Conservation (phyloP, 2,797 vertebrate genomes). For the Florisuga fusca region DNA sequence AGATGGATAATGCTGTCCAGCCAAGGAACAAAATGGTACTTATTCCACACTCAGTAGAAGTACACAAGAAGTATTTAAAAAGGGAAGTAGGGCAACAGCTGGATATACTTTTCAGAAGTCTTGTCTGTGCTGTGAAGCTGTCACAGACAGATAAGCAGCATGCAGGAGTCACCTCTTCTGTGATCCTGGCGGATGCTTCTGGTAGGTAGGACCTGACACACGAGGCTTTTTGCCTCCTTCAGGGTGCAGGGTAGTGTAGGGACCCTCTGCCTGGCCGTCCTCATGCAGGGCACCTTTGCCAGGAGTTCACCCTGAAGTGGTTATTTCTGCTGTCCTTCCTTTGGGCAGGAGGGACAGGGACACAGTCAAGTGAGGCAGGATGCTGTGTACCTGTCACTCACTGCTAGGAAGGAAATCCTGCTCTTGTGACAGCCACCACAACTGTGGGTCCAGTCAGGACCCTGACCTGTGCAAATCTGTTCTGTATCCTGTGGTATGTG, state of each 20-base stretch:
- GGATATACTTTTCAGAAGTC: fast-evolving
- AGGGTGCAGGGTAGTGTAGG: neutral
- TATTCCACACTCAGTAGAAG: neutral
- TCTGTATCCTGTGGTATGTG: neutral
- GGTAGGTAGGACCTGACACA: neutral
- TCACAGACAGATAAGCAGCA: fast-evolving
- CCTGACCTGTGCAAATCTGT: neutral
- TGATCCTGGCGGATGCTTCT: neutral
- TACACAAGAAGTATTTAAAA: constrained; percentile 7
- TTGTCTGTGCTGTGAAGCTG: fast-evolving
- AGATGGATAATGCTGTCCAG: constrained; percentile 47
- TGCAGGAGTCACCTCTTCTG: neutral
- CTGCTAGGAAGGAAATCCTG: constrained; percentile 30
- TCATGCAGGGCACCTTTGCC: neutral
- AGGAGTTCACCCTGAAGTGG: neutral
- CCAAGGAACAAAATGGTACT: neutral
- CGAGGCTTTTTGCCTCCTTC: neutral
- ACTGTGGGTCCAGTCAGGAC: neutral
- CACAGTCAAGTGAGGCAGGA: neutral
- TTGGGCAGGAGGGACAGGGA: neutral
- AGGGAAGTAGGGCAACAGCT: neutral
- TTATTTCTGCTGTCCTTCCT: neutral
- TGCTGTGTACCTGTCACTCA: neutral
- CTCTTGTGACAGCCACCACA: neutral
- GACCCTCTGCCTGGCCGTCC: neutral